These are phyloP conservation scores for Pseudomyrmex flavicornis DNA, from an alignment of 1,140 invertebrate genomes.

Conservation along the genomic window DNA sequence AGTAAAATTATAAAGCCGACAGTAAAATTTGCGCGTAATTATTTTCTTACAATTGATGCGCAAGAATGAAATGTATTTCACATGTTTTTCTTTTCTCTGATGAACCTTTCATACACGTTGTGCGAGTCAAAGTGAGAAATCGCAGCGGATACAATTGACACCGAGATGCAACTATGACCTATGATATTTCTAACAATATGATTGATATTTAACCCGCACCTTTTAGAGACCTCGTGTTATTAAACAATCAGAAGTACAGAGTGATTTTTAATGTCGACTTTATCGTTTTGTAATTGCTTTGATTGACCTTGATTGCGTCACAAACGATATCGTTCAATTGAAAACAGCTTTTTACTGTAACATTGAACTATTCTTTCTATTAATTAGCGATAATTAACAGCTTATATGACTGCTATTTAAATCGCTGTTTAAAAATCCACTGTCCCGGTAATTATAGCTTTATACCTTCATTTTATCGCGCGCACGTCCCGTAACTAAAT, in stretches of 20 bases:
- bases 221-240: not conserved
- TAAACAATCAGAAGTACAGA: not conserved
- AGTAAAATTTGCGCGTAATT: no score
- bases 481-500: constrained; percentile 22
- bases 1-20: no score
- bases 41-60: no score
- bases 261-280: not conserved
- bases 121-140: no score
- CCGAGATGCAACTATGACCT: not conserved
- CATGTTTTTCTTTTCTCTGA: no score
- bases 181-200: constrained; percentile 1
- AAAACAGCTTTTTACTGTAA: constrained; percentile 1
- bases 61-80: no score
- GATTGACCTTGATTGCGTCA: not conserved
- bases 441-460: not conserved
- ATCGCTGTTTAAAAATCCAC: constrained; percentile 26
- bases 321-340: constrained; percentile 1
- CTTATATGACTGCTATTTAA: not conserved
- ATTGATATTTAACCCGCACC: not conserved
- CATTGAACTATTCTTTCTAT: not conserved
- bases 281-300: no score
- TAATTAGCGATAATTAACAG: constrained; percentile 3
- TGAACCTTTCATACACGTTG: no score
- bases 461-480: not conserved
- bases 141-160: no score